Evolutionary conservation across 2,888 invertebrate species (phyloP), one percentile per base, ranked within the genome.

Genomic region (Craniophora ligustri): DNA sequence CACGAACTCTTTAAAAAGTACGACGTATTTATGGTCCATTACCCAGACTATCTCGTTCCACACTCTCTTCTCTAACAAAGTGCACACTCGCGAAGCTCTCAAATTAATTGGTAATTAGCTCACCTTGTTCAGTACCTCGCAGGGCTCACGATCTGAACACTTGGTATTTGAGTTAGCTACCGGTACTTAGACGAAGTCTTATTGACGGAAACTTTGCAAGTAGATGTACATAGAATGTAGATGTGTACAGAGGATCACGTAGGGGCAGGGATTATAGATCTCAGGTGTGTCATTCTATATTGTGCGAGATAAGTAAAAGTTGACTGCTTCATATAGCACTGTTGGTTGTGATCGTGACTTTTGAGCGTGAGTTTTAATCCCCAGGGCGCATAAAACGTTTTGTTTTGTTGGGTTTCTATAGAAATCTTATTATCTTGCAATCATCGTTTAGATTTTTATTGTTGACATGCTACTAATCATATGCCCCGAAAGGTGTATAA

Each of bases 51-150:
- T 64, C 60, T 47, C 47, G 42, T 61, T 55, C 31, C 57, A 58
- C 64, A 45, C 65, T 68, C 57, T 31, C 40, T 68, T 28, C 35
- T 42, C 36, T 61, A 72, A 59, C 73, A 59, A 57, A 72, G 63
- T 59, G 62, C 70, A 61, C 53, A 67, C 61, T 63, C 47, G 56
- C 54, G 59, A 46, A 55, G 62, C 68, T 69, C 76, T 72, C 72
- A 70, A 80, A 83, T 84, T 81, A 83, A 81, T 81, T 79, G 79
- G 70, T 82, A 82, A 84, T 84, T 83, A 83, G 72, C 74, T 53
- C 76, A 74, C 75, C 75, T 78, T 72, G 72, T 72, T 72, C 75
- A 54, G 71, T 61, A 67, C 47, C 67, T 63, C 57, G 15, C 53
- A 41, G 48, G 46, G 41, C 45, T 47, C 54, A 47, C 54, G 45